phyloP scores from a whole-genome alignment of 2,113 vertebrate species.

The Pollimyrus isidori region DNA sequence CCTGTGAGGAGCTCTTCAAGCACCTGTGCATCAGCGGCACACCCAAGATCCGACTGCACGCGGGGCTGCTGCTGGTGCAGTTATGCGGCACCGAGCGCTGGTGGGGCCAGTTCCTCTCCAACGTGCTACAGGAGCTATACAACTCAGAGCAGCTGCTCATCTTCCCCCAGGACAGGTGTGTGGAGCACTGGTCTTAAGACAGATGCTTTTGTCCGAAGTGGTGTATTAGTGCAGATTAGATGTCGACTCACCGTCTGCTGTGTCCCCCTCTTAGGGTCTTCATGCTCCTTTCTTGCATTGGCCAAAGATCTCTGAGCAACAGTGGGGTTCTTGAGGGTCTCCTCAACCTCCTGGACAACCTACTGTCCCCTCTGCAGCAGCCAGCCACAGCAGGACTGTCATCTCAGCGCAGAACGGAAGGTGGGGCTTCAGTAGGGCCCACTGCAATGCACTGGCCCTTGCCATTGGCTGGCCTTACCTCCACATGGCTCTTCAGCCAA shows the following conservation, averaged over 20 bases:
- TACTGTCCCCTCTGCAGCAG: conserved; percentile 87
- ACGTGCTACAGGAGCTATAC: conserved; percentile 94
- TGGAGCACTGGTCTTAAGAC: background rate
- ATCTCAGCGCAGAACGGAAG: conserved; percentile 76
- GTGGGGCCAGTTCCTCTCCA: conserved; percentile 98
- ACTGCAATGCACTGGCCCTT: background rate
- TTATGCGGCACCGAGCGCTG: conserved; percentile 92
- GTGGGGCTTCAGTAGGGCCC: conserved; percentile 50
- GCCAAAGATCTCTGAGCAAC: conserved; percentile 94
- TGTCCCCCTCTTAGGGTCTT: conserved; percentile 71
- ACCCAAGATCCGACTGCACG: conserved; percentile 89
- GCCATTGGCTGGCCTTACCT: background rate
- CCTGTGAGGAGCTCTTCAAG: conserved; percentile 97
- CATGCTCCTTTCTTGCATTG: conserved; percentile 97
- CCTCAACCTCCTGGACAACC: conserved; percentile 87
- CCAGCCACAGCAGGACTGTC: conserved; percentile 48
- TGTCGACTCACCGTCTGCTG: background rate
- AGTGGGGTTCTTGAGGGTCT: conserved; percentile 94
- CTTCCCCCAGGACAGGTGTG: conserved; percentile 94
- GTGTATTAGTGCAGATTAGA: background rate
- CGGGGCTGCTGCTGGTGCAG: conserved; percentile 90
- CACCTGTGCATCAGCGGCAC: conserved; percentile 97
- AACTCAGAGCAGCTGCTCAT: conserved; percentile 97
- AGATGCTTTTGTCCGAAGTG: background rate
- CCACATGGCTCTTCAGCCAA: background rate